Evolutionary conservation across 35 echinoderm and acorn worm genomes (phyloP), one percentile per base, ranked within the genome.

Genomic region (Anneissia japonica): DNA sequence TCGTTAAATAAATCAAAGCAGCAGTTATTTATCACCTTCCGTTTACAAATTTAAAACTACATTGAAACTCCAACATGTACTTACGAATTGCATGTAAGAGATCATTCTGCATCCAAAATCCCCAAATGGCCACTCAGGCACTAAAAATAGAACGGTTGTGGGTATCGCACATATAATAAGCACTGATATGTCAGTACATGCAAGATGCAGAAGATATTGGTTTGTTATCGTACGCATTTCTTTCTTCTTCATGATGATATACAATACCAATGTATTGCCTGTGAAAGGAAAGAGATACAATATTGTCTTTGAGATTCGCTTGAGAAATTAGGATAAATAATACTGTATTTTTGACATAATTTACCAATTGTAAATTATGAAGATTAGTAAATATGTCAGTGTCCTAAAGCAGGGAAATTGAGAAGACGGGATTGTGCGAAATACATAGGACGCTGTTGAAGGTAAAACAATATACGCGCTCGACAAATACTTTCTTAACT

Each of bases 191-290:
- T 81, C 79, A 11, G 79, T 81, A 6, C 38, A 1, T 3, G 79
- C 79, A 10, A 81, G 38, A 30, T 81, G 35, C 0, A 81, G 35
- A 11, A 81, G 35, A 30, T 81, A 81, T 17, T 81, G 38, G 38
- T 81, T 81, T 6, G 79, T 81, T 36, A 81, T 39, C 13, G 79
- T 81, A 4, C 79, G 35, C 79, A 81, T 81, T 0, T 81, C 35
- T 17, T 39, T 81, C 23, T 37, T 38, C 12, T 14, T 81, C 35
- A 81, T 38, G 34, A 81, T 39, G 6, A 81, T 39, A 29, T 38
- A 35, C 7, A 81, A 21, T 16, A 81, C 37, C 6, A 81, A 81
- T 0, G 38, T 40, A 39, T 81, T 81, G 9, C 79, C 79, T 30
- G 35, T 36, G 16, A 35, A 36, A 34, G 10, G 12, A 14, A 79